phyloP scores from a whole-genome alignment of 2,113 vertebrate genomes.

The Solea senegalensis region DNA sequence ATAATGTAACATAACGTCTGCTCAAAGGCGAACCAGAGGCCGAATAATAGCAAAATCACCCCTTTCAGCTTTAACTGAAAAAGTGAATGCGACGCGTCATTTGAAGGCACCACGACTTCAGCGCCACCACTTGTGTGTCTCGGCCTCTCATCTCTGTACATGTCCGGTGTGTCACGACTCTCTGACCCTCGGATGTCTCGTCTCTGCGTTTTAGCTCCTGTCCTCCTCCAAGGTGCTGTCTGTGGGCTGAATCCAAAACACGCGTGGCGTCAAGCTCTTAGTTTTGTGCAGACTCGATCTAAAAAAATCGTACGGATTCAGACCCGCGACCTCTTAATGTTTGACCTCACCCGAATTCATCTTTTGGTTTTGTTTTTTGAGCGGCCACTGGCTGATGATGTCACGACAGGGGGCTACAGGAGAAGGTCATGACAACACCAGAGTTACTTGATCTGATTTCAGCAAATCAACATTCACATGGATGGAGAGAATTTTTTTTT shows the following conservation, averaged over 20 bases:
- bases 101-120: neutral
- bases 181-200: conserved; percentile 18
- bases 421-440: conserved; percentile 14
- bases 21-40: too few relatives aligned
- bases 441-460: conserved; percentile 54
- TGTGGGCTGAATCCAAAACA: conserved; percentile 62
- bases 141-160: conserved; percentile 14
- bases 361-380: neutral
- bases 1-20: too few relatives aligned
- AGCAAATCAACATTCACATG: conserved; percentile 63
- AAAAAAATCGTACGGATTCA: conserved; percentile 49
- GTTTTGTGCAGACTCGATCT: conserved; percentile 65
- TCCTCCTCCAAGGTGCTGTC: conserved; percentile 73
- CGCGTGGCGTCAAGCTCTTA: conserved; percentile 33
- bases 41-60: too few relatives aligned
- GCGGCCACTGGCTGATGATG: conserved; percentile 40
- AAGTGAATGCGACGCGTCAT: too few relatives aligned
- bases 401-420: conserved; percentile 38
- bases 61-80: too few relatives aligned
- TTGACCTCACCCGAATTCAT: conserved; percentile 53
- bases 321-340: conserved; percentile 60
- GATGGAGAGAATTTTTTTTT: conserved; percentile 63
- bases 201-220: conserved; percentile 45
- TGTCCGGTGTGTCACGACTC: conserved; percentile 54
- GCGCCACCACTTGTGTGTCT: conserved; percentile 5